A percentile compares a stretch with the other conserved stretches of the same genome.
Evolutionary conservation across 2,797 vertebrate genomes (phyloP).

Genomic region (Gymnocypris eckloni): DNA sequence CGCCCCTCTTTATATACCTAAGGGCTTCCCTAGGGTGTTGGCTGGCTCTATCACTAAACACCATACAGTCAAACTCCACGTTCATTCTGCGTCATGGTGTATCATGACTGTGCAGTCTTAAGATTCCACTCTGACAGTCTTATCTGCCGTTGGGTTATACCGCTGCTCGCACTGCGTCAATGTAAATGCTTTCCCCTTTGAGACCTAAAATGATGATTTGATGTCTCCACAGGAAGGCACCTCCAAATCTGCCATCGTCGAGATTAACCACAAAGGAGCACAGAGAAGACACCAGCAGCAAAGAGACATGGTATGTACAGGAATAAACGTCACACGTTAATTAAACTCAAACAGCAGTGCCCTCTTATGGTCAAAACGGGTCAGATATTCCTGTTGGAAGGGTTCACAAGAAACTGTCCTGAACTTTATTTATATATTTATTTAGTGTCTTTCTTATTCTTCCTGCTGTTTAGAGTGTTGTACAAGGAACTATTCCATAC

Average conservation of each 20-base stretch:
- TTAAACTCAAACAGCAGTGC: neutral
- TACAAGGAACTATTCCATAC: slow-evolving; percentile 97
- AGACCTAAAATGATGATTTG: slow-evolving; percentile 6
- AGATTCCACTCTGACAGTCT: slow-evolving; percentile 17
- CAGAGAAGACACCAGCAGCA: slow-evolving; percentile 93
- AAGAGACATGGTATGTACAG: slow-evolving; percentile 85
- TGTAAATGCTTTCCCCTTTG: neutral
- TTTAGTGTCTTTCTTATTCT: neutral
- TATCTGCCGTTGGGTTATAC: neutral
- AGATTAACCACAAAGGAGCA: slow-evolving; percentile 92
- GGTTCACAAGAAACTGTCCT: neutral
- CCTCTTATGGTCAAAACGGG: slow-evolving; percentile 55
- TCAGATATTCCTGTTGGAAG: neutral
- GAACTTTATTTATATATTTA: neutral
- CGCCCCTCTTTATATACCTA: neutral
- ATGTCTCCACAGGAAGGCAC: slow-evolving; percentile 86
- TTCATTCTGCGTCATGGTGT: slow-evolving; percentile 34
- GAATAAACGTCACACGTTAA: neutral
- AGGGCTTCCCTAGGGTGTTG: slow-evolving; percentile 41
- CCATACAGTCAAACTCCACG: slow-evolving; percentile 12
- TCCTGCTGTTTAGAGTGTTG: slow-evolving; percentile 81
- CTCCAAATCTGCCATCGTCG: slow-evolving; percentile 95
- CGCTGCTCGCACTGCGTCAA: neutral
- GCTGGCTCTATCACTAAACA: neutral
- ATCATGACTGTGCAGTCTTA: slow-evolving; percentile 10